These are phyloP conservation scores for Machimus rusticus DNA, from an alignment of 2,888 invertebrate genomes.

Conservation along the genomic window DNA sequence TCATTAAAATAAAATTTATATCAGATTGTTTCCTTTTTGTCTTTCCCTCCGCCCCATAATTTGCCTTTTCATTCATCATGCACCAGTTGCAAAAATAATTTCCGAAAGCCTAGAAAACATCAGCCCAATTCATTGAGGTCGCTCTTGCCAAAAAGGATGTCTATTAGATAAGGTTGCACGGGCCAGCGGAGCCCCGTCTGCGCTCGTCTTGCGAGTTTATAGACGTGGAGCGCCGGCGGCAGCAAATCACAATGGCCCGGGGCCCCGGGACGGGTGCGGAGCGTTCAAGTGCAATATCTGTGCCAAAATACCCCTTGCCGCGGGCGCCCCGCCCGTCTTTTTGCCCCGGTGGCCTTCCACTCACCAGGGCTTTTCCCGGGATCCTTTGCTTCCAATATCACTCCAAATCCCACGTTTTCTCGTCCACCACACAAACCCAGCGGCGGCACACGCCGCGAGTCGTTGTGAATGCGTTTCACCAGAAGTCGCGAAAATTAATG, in stretches of 20 bases:
- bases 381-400: conserved; percentile 31
- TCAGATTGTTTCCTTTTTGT: conserved; percentile 35
- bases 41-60: conserved; percentile 2
- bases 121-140: conserved; percentile 32
- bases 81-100: conserved; percentile 40
- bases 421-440: not conserved
- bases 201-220: not conserved
- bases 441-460: not conserved
- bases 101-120: conserved; percentile 34
- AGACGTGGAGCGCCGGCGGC: not conserved
- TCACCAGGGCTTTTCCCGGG: not conserved
- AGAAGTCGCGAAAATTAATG: not conserved
- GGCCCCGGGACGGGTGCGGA: not conserved
- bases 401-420: conserved; percentile 8
- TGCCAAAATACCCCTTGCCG: conserved; percentile 12
- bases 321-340: not conserved
- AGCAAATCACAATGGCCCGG: conserved; percentile 11
- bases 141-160: conserved; percentile 42
- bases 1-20: conserved; percentile 34
- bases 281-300: conserved; percentile 34
- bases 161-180: conserved; percentile 41
- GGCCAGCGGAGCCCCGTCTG: not conserved
- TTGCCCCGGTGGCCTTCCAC: not conserved
- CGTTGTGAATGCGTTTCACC: not conserved
- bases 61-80: conserved; percentile 37